Base-by-base conservation (phyloP, 2,888 invertebrate genomes). In the Loripinus fragilis region DNA sequence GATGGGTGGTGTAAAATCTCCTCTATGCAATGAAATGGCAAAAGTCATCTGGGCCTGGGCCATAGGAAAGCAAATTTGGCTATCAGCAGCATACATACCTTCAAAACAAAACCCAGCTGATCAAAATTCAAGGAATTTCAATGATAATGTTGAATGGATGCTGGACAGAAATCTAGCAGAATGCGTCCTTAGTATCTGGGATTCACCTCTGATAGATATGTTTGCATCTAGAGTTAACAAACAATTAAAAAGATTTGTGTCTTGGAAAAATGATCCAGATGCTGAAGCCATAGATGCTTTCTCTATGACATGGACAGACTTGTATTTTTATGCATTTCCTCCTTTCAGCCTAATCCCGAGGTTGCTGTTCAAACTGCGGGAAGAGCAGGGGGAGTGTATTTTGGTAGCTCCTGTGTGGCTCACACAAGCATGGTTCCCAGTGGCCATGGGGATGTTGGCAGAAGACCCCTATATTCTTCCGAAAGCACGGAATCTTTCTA, bases 181-280 rank as follows among this genome's bases (percentile, higher is more conserved):
- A n/a, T 17, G 64, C 41, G 2, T 72, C 64, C 8, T 72, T 7
- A 45, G 25, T 2, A 38, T 25, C 0, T 71, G 48, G n/a, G 65
- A 50, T 1, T 25, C 20, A 5, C 71, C 76, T 2, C 25, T 23
- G n/a, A 71, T 80, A 38, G 83, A 83, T 23, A 52, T 80, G 55
- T 80, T 80, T 66, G 78, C 79, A 0, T 71, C 76, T 50, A 72
- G 82, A 12, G n/a, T 80, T 20, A 85, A 83, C 64, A 45, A 28
- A 0, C 77, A 83, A 42, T 3, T 76, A 2, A 35, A 25, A n/a
- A 65, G 67, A 10, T 84, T 48, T 72, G 80, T 80, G 20, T 73
- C 80, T 2, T 85, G 78, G 77, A 68, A 72, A 35, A 81, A 81
- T 38, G 79, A 85, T 52, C 80, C 85, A 20, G 48, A 73, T 33